phyloP scores from a whole-genome alignment of 2,113 vertebrate genomes.

The Istiophorus platypterus region DNA sequence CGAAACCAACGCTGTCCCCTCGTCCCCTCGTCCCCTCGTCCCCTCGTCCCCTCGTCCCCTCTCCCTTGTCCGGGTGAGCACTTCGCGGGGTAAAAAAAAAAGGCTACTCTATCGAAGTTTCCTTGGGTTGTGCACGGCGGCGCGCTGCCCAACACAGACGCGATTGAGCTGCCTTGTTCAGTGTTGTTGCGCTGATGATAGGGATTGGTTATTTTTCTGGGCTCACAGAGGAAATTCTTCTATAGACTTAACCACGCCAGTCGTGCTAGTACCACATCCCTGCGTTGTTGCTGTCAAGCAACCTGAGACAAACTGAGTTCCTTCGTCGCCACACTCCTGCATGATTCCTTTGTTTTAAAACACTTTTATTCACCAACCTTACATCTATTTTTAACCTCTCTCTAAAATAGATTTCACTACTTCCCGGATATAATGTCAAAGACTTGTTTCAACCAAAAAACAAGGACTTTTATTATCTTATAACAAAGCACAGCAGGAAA shows the following conservation, averaged over 20 bases:
- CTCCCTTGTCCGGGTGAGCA: not conserved
- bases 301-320: not conserved
- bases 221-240: constrained; percentile 4
- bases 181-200: not conserved
- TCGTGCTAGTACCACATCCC: constrained; percentile 5
- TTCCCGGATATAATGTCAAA: not conserved
- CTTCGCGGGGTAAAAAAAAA: not conserved
- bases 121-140: too few relatives aligned
- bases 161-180: too few relatives aligned
- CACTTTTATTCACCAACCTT: not conserved
- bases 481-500: constrained; percentile 11
- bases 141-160: too few relatives aligned
- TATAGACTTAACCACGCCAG: constrained; percentile 5
- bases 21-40: too few relatives aligned
- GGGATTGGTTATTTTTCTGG: not conserved
- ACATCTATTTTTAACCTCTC: too few relatives aligned
- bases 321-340: not conserved
- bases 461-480: not conserved
- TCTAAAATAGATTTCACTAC: not conserved
- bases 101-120: too few relatives aligned
- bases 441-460: not conserved
- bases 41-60: too few relatives aligned
- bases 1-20: not conserved
- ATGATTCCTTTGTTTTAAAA: not conserved
- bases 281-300: constrained; percentile 60